Percentiles rank a stretch among this genome's conserved stretches.
Conservation (phyloP, 2,797 vertebrate genomes). For the Buceros bicornis region DNA sequence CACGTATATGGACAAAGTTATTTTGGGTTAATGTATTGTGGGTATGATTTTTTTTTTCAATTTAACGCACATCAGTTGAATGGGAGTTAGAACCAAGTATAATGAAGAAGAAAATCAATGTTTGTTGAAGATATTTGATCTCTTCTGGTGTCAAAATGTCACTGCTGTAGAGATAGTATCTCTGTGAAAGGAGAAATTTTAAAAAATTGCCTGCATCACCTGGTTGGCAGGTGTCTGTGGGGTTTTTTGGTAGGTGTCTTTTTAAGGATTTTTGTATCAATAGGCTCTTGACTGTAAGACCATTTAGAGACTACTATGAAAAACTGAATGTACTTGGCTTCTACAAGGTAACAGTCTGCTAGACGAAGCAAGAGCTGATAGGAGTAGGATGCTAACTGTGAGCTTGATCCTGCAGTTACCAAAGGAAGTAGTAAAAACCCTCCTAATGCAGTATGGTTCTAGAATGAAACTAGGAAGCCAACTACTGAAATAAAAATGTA, state of each 20-base stretch:
- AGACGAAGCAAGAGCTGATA: neutral
- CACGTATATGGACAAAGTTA: neutral
- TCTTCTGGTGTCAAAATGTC: neutral
- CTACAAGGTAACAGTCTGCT: neutral
- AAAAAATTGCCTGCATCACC: neutral
- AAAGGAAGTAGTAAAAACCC: neutral
- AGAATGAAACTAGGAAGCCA: neutral
- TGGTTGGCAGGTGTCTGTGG: neutral
- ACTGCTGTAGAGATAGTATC: neutral
- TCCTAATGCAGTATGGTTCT: neutral
- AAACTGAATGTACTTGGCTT: neutral
- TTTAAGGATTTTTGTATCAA: neutral
- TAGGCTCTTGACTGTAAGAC: neutral
- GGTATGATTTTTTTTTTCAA: neutral
- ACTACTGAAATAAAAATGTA: neutral
- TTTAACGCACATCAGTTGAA: neutral
- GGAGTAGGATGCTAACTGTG: neutral
- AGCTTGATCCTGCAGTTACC: neutral
- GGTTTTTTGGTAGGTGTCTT: neutral
- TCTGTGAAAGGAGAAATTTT: neutral
- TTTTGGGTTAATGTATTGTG: neutral
- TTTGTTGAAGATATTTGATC: neutral
- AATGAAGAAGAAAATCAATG: neutral
- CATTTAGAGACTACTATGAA: neutral
- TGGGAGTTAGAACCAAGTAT: neutral